phyloP scores from a whole-genome alignment of 2,797 vertebrate genomes.

The Smutsia temminckii region DNA sequence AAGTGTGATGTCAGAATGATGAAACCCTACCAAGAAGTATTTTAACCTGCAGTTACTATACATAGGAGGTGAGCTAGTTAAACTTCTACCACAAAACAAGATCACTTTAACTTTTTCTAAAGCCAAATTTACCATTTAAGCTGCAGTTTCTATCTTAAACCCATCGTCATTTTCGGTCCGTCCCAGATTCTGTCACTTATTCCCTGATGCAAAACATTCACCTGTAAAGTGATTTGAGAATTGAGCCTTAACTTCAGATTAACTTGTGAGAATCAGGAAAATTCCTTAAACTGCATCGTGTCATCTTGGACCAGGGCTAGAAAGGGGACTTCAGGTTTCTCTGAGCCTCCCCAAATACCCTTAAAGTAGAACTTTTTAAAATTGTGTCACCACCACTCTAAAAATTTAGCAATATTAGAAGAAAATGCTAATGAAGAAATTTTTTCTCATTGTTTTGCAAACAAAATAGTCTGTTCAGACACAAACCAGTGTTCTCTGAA shows the following conservation, averaged over 20 bases:
- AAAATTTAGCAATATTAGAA: constrained; percentile 79
- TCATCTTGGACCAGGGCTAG: constrained; percentile 83
- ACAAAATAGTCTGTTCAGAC: constrained; percentile 73
- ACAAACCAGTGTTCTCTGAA: constrained; percentile 73
- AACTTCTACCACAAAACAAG: constrained; percentile 85
- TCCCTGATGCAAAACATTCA: constrained; percentile 72
- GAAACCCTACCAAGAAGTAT: constrained; percentile 74
- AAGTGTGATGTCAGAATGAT: constrained; percentile 56
- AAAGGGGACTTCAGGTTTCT: constrained; percentile 78
- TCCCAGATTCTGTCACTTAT: constrained; percentile 72
- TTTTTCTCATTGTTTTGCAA: constrained; percentile 76
- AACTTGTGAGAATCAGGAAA: constrained; percentile 77
- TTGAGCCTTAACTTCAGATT: constrained; percentile 81
- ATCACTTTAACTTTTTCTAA: constrained; percentile 85
- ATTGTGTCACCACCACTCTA: constrained; percentile 65
- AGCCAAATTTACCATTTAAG: constrained; percentile 84
- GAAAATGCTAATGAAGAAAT: constrained; percentile 77
- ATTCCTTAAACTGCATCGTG: constrained; percentile 75
- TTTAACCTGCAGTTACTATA: constrained; percentile 77
- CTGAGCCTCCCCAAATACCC: constrained; percentile 37
- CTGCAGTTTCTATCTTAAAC: constrained; percentile 83
- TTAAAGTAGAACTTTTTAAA: constrained; percentile 67
- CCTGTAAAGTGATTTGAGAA: constrained; percentile 77
- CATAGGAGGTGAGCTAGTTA: constrained; percentile 81
- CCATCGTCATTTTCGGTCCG: constrained; percentile 78